Evolutionary conservation across 2,113 vertebrate species (phyloP).

Genomic region (Peucedramus taeniatus): DNA sequence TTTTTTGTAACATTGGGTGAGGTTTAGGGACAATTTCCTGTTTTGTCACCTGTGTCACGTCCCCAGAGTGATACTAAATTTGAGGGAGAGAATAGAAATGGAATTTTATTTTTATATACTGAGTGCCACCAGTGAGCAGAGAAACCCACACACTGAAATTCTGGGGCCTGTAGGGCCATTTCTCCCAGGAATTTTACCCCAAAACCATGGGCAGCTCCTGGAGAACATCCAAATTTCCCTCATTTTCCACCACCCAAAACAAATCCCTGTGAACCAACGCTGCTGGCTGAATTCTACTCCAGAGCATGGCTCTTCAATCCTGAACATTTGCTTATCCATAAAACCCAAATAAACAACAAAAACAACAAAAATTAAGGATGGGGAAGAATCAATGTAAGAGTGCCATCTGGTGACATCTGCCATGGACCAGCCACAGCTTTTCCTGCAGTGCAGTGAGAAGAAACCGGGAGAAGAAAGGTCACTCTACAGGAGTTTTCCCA

Average conservation of each 20-base stretch:
- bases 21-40: not conserved
- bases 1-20: not conserved
- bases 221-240: not conserved
- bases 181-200: not conserved
- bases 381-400: conserved; percentile 31
- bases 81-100: not conserved
- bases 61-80: not conserved
- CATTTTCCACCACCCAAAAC: not conserved
- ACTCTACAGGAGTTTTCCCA: not conserved
- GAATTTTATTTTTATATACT: not conserved
- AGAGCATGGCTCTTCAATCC: not conserved
- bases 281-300: not conserved
- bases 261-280: not conserved
- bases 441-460: not conserved
- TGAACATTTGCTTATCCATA: not conserved
- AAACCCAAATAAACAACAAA: not conserved
- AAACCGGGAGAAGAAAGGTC: not conserved
- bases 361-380: not conserved
- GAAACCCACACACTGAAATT: not conserved
- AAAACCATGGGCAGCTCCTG: not conserved
- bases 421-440: not conserved
- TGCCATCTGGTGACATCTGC: conserved; percentile 51
- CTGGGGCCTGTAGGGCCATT: not conserved
- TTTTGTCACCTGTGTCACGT: not conserved
- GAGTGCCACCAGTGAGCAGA: not conserved